A percentile compares a stretch with the other conserved stretches of the same genome.
phyloP scores from a whole-genome alignment of 1,140 invertebrate species.

The Dinoponera quadriceps region DNA sequence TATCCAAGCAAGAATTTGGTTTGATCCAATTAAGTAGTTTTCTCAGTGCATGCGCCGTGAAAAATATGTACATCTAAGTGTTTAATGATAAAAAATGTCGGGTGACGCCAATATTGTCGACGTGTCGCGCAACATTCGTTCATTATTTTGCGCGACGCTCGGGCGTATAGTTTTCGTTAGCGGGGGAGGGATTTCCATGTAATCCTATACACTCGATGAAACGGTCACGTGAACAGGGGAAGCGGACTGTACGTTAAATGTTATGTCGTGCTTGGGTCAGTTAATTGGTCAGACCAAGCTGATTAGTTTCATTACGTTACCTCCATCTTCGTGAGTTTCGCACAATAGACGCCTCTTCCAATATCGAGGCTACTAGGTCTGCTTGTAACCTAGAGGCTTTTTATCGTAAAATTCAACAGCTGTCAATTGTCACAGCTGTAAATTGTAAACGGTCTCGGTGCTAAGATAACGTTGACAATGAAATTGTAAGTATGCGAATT shows the following conservation, averaged over 20 bases:
- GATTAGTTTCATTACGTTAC: slow-evolving; percentile 84
- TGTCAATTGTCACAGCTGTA: neutral
- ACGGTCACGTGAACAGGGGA: slow-evolving; percentile 60
- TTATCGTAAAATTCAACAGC: slow-evolving; percentile 13
- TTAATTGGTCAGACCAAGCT: slow-evolving; percentile 81
- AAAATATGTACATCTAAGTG: neutral
- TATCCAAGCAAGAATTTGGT: no score
- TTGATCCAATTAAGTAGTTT: no score
- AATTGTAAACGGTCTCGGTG: neutral
- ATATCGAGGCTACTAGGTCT: slow-evolving; percentile 78
- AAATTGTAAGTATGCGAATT: no score
- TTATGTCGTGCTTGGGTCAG: slow-evolving; percentile 76
- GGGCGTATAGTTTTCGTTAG: neutral
- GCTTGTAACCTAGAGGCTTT: slow-evolving; percentile 51
- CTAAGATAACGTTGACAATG: neutral
- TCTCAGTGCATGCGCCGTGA: no score
- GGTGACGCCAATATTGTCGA: neutral
- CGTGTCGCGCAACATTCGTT: neutral
- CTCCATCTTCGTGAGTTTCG: slow-evolving; percentile 80
- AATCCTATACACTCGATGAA: slow-evolving; percentile 50
- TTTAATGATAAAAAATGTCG: neutral
- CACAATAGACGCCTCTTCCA: slow-evolving; percentile 76
- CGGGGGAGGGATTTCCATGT: slow-evolving; percentile 54
- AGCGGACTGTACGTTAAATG: slow-evolving; percentile 74
- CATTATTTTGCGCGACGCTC: neutral